Evolutionary conservation across 2,888 invertebrate genomes (phyloP), one percentile per base, ranked within the genome.

Genomic region (Drosophila buzzatii): DNA sequence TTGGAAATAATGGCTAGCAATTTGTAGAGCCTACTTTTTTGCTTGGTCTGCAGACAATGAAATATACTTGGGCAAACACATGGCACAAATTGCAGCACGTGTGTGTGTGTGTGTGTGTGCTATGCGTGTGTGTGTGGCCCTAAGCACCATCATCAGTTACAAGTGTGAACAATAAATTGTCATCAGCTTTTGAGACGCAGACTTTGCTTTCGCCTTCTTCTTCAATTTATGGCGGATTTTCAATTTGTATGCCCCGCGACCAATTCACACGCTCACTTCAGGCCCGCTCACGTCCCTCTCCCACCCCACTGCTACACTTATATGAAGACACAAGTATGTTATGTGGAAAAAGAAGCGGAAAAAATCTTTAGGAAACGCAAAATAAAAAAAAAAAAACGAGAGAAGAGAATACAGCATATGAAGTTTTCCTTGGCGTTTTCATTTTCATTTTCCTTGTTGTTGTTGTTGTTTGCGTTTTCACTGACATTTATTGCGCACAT

Each of bases 101-200:
- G 74, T 69, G 60, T 60, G 71, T 71, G 74, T 62, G 62, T 60
- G 61, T 20, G 49, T 10, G 57, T 70, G 60, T 55, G 52, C 3
- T 23, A 4, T 49, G 69, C 62, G 59, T 73, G 66, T 61, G 63
- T 73, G 58, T 67, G 61, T 79, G 74, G 72, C 81, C 74, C 76
- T 84, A 82, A 90, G 91, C 91, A 84, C 79, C 88, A 74, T 89
- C 91, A 89, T 89, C 91, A 89, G 82, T 90, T 90, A 90, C 89
- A 89, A 90, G 86, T 90, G 91, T 82, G 91, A 82, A 82, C 88
- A 81, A 90, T 90, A 90, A 90, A 89, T 89, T 89, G 87, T 90
- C 89, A 89, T 89, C 90, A 91, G 84, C 79, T 77, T 86, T 86
- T 85, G 57, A 71, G 68, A 59, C 62, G 63, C 66, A 58, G 83